Conservation (phyloP, 2,888 invertebrate species). For the Mythimna loreyi region DNA sequence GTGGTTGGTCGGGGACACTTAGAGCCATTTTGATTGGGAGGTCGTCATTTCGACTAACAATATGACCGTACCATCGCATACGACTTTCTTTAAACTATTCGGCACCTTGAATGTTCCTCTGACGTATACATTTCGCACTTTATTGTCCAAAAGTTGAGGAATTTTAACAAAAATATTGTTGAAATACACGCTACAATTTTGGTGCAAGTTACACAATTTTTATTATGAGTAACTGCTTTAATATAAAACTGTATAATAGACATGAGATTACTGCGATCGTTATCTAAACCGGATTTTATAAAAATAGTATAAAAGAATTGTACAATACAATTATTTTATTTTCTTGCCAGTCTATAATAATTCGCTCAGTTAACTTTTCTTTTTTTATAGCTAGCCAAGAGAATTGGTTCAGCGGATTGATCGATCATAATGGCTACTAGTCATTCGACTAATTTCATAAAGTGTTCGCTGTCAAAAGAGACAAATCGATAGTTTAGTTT, state of each 20-base stretch:
- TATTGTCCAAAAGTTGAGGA: neutral
- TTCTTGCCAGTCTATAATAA: slow-evolving; percentile 16
- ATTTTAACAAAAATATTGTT: neutral
- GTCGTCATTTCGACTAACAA: no score
- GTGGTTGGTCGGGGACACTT: no score
- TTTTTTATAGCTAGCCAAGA: slow-evolving; percentile 20
- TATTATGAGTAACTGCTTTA: slow-evolving; percentile 13
- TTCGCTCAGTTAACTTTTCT: slow-evolving; percentile 24
- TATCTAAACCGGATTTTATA: slow-evolving; percentile 39
- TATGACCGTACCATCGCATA: no score
- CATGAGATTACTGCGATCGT: slow-evolving; percentile 34
- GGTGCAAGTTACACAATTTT: slow-evolving; percentile 27
- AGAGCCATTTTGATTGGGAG: no score
- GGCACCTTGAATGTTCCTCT: no score
- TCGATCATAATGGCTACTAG: slow-evolving; percentile 24
- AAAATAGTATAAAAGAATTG: slow-evolving; percentile 23
- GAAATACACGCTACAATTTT: neutral
- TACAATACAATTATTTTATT: slow-evolving; percentile 18
- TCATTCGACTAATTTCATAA: slow-evolving; percentile 19
- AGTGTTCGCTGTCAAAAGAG: slow-evolving; percentile 33
- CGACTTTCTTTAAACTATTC: no score
- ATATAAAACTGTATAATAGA: slow-evolving; percentile 31
- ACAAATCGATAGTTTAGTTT: slow-evolving; percentile 32
- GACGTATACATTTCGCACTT: no score
- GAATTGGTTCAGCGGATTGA: slow-evolving; percentile 44